Evolutionary conservation across 1,140 invertebrate genomes (phyloP).

Genomic region (Limonius californicus): DNA sequence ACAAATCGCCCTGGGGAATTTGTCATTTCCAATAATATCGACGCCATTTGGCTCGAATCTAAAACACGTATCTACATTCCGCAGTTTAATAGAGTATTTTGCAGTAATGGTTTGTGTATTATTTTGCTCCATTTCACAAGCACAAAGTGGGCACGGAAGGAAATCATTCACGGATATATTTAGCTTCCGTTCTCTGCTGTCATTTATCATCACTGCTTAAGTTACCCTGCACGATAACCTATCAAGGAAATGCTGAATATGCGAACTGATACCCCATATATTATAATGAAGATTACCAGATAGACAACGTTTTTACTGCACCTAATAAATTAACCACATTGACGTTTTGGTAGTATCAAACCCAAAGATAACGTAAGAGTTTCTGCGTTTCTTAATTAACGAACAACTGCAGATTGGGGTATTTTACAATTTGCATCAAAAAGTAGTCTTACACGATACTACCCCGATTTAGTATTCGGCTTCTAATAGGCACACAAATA

Average conservation of each 20-base stretch:
- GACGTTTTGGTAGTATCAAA: no score
- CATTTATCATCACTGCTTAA: constrained; percentile 8
- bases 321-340: no score
- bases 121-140: constrained; percentile 10
- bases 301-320: no score
- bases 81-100: neutral
- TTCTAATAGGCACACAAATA: no score
- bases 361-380: no score
- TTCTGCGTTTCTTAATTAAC: no score
- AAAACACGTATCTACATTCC: neutral
- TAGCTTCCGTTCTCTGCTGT: constrained; percentile 7
- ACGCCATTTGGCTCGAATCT: neutral
- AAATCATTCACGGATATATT: constrained; percentile 12
- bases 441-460: no score
- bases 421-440: no score
- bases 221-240: neutral
- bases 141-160: constrained; percentile 10
- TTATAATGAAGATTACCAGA: no score
- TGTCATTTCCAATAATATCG: neutral
- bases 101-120: constrained; percentile 1
- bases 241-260: neutral
- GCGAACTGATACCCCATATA: neutral
- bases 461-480: no score
- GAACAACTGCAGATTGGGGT: no score
- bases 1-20: neutral